Base-by-base conservation (phyloP, 2,113 vertebrate species). In the Clinocottus analis region DNA sequence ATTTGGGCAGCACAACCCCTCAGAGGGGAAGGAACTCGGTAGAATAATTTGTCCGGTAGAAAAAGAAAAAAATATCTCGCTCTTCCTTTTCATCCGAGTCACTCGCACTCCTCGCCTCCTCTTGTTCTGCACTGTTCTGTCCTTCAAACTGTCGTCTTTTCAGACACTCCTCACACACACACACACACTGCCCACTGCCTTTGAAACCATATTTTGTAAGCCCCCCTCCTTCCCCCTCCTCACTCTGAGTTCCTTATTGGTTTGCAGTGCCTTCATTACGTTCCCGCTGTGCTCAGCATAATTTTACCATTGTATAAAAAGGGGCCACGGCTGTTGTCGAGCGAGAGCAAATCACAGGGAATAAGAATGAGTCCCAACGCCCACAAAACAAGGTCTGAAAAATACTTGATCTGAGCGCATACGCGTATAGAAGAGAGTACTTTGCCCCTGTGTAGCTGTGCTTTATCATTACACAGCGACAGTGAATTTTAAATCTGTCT, bases 1-100 rank as follows among this genome's bases (percentile, higher is more conserved):
- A n/a, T 95, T 88, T 95, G 94, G 95, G 94, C 92, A 94, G 53
- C 95, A 94, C 95, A 96, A 93, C 86, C 88, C 88, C 89, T 75
- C 64, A 90, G 92, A 91, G 92, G 92, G 73, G 75, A 81, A 35
- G 90, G 88, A 92, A 93, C 89, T 93, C 89, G 90, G 91, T n/a
- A 94, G 86, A 93, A 49, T 90, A 92, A 93, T 82, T 85, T 91
- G 88, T 93, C 87, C 85, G 88, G 89, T 77, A 93, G 90, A 89
- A 75, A 91, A 83, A 82, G 82, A 71, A 14, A 82, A 83, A 71
- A 21, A 55, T 53, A 27, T 55, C 49, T 64, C 10, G 19, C 58
- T 47, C 49, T 19, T 68, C 43, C 41, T 21, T 62, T 19, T 19
- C 45, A 11, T 61, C n/a, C 43, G n/a, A 59, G 64, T 41, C 29